Percentiles rank a stretch among this genome's conserved stretches.
Evolutionary conservation across 1,140 invertebrate genomes (phyloP).

Genomic region (Vollenhovia emeryi): DNA sequence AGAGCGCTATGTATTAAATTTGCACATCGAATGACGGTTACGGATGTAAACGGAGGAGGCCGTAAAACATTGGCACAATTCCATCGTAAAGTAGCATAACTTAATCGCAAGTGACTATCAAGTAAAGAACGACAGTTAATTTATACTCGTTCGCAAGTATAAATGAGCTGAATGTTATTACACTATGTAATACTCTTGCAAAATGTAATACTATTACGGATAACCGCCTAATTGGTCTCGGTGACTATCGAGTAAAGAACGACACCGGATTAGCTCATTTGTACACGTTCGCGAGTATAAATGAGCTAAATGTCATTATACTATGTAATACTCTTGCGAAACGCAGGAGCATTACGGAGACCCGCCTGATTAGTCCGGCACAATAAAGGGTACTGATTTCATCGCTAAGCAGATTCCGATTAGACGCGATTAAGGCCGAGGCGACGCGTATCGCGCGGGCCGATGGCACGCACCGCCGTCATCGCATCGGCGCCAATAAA

Average conservation of each 20-base stretch:
- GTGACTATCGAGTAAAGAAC: neutral
- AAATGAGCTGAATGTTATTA: neutral
- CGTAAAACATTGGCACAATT: neutral
- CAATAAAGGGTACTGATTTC: neutral
- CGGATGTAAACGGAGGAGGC: neutral
- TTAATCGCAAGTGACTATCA: neutral
- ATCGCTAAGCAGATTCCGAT: conserved; percentile 1
- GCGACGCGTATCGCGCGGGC: neutral
- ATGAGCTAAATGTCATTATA: neutral
- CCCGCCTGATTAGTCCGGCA: neutral
- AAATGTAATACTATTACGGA: neutral
- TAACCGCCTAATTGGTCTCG: neutral
- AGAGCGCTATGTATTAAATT: too few relatives aligned
- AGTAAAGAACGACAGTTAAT: neutral
- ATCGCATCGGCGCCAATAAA: conserved; percentile 76
- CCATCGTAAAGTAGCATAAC: neutral
- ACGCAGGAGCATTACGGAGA: neutral
- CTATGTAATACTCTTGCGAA: neutral
- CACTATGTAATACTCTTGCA: neutral
- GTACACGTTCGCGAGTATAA: neutral
- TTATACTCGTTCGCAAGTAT: neutral
- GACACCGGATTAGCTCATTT: neutral
- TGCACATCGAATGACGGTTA: too few relatives aligned
- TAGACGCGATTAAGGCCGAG: conserved; percentile 13
- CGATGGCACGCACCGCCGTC: neutral